Conservation (phyloP, 2,888 invertebrate genomes). For the Octonoba sinensis region DNA sequence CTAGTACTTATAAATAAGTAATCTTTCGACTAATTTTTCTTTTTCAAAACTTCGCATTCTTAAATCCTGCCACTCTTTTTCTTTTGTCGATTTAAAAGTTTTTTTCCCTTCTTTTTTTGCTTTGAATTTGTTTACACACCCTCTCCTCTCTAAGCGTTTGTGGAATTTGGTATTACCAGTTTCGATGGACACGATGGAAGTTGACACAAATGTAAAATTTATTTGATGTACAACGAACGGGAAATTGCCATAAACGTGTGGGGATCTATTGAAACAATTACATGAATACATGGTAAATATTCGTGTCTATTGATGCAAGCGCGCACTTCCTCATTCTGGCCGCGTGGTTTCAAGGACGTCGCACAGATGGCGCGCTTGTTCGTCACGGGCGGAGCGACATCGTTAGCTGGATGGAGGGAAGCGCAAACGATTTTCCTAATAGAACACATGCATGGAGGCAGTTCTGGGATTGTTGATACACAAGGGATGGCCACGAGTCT, state of each 20-base stretch:
- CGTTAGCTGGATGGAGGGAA: conserved; percentile 41
- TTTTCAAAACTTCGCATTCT: too few species aligned
- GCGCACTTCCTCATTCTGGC: conserved; percentile 53
- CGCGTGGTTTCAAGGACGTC: conserved; percentile 39
- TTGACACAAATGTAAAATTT: too few species aligned
- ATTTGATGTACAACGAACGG: conserved; percentile 14
- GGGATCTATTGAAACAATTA: conserved; percentile 19
- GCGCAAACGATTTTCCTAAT: conserved; percentile 44
- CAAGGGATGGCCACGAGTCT: conserved; percentile 48
- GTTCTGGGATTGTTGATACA: conserved; percentile 28
- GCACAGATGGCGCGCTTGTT: conserved; percentile 41
- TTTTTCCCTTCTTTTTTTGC: too few species aligned
- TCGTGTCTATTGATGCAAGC: conserved; percentile 12
- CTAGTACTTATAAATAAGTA: too few species aligned
- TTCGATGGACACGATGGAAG: too few species aligned
- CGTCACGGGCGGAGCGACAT: conserved; percentile 17
- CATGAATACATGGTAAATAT: conserved; percentile 41
- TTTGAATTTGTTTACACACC: too few species aligned
- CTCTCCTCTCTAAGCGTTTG: too few species aligned
- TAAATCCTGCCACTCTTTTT: too few species aligned
- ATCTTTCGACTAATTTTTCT: too few species aligned
- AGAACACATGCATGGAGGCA: conserved; percentile 41
- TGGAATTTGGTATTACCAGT: too few species aligned
- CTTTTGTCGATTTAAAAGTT: too few species aligned
- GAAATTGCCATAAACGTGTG: conserved; percentile 41